Percentiles rank a stretch among this genome's conserved stretches.
These are phyloP conservation scores for Poecilia latipinna DNA, from an alignment of 2,113 vertebrate genomes.

Conservation along the genomic window DNA sequence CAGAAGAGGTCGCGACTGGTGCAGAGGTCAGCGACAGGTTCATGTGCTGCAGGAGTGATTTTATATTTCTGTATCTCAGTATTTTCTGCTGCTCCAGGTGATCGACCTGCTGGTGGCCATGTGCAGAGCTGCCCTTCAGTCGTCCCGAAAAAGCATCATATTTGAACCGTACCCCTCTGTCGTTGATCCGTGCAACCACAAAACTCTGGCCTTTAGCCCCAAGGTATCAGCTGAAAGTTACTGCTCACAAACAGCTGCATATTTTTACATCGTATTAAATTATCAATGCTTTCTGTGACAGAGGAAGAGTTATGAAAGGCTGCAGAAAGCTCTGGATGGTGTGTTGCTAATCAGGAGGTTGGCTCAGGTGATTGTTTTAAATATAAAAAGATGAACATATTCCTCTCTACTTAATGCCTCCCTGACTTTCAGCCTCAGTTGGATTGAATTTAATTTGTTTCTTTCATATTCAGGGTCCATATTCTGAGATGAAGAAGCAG, in stretches of 20 bases:
- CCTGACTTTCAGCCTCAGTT: background rate
- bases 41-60: background rate
- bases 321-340: conserved; percentile 93
- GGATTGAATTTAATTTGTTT: background rate
- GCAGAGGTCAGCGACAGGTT: conserved; percentile 85
- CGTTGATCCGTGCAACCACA: conserved; percentile 92
- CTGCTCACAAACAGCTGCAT: background rate
- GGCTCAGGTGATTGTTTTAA: conserved; percentile 85
- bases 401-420: background rate
- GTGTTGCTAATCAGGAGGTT: conserved; percentile 93
- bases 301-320: conserved; percentile 93
- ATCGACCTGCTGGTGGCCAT: conserved; percentile 95
- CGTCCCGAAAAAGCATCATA: conserved; percentile 95
- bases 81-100: conserved; percentile 79
- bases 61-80: background rate
- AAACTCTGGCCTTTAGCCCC: conserved; percentile 94
- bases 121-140: conserved; percentile 94
- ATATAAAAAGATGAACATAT: conserved; percentile 3
- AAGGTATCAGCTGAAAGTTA: conserved; percentile 81
- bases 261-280: background rate
- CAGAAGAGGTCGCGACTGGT: conserved; percentile 93
- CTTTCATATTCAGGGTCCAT: conserved; percentile 84
- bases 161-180: conserved; percentile 96
- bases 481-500: conserved; percentile 95
- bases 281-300: conserved; percentile 55